Evolutionary conservation across 37 sponge, comb jelly and placozoan species (phyloP).

Genomic region (Cliona cf. orientalis): DNA sequence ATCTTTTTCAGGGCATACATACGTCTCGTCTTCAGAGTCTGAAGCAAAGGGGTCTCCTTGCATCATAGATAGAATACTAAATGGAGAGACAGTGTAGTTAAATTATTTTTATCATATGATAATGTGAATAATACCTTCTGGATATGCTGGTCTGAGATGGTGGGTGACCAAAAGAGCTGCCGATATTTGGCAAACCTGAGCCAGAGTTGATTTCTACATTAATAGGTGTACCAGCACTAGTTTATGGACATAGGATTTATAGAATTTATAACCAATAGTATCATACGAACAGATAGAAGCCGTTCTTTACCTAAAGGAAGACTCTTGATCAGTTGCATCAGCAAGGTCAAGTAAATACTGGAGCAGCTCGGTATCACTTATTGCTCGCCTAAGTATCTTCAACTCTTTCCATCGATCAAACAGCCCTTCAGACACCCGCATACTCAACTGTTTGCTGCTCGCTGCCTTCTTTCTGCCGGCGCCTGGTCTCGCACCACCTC

Average conservation of each 20-base stretch:
- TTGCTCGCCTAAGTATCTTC: not conserved
- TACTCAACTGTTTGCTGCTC: not conserved
- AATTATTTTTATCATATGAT: too few relatives aligned
- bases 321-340: not conserved
- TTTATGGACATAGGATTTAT: not conserved
- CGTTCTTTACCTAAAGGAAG: not conserved
- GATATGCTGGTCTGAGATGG: too few relatives aligned
- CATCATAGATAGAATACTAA: not conserved
- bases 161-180: too few relatives aligned
- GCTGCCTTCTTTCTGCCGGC: not conserved
- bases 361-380: not conserved
- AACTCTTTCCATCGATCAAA: not conserved
- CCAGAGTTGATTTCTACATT: too few relatives aligned
- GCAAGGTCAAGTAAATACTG: not conserved
- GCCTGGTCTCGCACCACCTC: not conserved
- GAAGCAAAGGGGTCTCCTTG: not conserved
- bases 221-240: not conserved
- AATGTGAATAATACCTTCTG: too few relatives aligned
- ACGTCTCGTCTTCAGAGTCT: not conserved
- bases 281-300: not conserved
- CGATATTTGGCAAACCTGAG: too few relatives aligned
- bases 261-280: not conserved
- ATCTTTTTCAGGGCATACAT: too few relatives aligned
- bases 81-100: too few relatives aligned
- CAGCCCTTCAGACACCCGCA: not conserved